Evolutionary conservation across 2,888 invertebrate species (phyloP), one percentile per base, ranked within the genome.

Genomic region (Trachelus tabidus): DNA sequence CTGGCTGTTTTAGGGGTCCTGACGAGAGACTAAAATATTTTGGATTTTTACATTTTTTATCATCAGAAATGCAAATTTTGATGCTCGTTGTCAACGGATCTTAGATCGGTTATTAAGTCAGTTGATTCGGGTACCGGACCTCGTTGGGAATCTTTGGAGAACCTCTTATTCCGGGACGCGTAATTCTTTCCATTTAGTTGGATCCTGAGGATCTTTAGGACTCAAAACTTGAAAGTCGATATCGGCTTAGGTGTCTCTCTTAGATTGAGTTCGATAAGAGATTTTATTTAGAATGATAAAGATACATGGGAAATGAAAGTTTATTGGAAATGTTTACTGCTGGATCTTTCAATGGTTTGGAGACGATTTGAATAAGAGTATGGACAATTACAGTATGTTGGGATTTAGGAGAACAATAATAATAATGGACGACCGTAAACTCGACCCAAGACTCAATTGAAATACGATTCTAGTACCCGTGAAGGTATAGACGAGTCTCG

Each of bases 381-480:
- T 23, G 56, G 56, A 56, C 56, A 56, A 56, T 56, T 56, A 56
- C 56, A 56, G 56, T 56, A 56, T 56, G 56, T 56, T 56, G 23
- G 56, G 56, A 56, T 56, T 56, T 56, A 56, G 56, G 56, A 76
- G 73, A 78, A 77, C 75, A 79, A 80, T 80, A 81, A 79, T 81
- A 79, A 83, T 80, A 83, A 80, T 80, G 80, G 76, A 69, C 69
- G 74, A 77, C 77, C 75, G 80, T 83, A 81, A 83, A 80, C 78
- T 74, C 77, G 75, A 73, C 78, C 68, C 79, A 81, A 80, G 80
- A 81, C 79, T 75, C 79, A 81, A 82, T 83, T 78, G 82, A 79
- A 82, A 80, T 81, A 82, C 81, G 79, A 82, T 82, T 83, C 71
- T 71, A 34, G 71, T 31, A 71, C 33, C 71, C 30, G 33, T 34